Conservation (phyloP, 2,888 invertebrate genomes). For the Habrosyne pyritoides region DNA sequence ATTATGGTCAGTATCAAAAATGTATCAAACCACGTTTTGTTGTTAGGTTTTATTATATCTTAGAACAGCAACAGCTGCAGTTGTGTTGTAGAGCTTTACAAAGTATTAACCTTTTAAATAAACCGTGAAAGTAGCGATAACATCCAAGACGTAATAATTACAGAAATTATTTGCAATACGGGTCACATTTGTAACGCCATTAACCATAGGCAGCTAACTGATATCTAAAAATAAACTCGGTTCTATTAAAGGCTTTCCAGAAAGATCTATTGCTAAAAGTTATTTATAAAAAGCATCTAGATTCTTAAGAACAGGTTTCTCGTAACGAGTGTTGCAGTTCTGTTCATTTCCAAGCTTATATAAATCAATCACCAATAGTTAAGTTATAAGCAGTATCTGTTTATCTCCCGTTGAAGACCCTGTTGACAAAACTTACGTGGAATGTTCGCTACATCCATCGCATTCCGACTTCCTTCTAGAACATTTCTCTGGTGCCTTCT, state of each 20-base stretch:
- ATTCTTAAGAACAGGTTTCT: not conserved
- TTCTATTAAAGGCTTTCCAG: not conserved
- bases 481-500: slow-evolving; percentile 69
- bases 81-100: no score
- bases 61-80: no score
- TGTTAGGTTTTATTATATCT: no score
- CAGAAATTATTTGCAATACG: not conserved
- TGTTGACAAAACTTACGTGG: slow-evolving; percentile 64
- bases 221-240: not conserved
- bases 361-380: not conserved
- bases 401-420: not conserved
- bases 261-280: not conserved
- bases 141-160: not conserved
- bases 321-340: no score
- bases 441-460: slow-evolving; percentile 75
- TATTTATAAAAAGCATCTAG: not conserved
- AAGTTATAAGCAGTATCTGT: not conserved
- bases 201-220: not conserved
- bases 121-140: not conserved
- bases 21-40: no score
- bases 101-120: no score
- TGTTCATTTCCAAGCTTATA: no score
- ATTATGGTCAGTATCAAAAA: no score
- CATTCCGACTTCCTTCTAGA: slow-evolving; percentile 79
- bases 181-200: not conserved